These are phyloP conservation scores for Cossypha dichroa DNA, from an alignment of 2,797 vertebrate genomes.

Conservation along the genomic window DNA sequence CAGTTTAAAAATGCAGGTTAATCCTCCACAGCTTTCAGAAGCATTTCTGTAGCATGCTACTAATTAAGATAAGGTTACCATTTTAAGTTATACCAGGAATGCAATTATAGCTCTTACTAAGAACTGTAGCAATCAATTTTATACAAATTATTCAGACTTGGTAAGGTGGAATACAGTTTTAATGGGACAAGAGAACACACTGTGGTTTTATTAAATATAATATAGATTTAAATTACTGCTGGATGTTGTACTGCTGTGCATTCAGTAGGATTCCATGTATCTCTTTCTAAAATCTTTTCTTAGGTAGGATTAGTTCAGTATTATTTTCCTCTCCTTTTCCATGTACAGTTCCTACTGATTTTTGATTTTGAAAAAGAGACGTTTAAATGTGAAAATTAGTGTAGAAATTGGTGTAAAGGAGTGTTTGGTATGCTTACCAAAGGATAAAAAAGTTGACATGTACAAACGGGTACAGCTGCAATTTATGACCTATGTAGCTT, in stretches of 20 bases:
- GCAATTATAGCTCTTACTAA: conserved; percentile 80
- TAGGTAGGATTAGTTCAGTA: not conserved
- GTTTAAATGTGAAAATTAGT: not conserved
- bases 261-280: conserved; percentile 17
- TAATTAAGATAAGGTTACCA: conserved; percentile 86
- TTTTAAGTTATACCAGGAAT: conserved; percentile 81
- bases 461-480: not conserved
- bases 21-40: conserved; percentile 72
- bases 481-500: not conserved
- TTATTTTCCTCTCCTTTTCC: not conserved
- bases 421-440: not conserved
- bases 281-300: conserved; percentile 27
- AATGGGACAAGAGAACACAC: conserved; percentile 71
- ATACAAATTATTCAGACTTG: conserved; percentile 76
- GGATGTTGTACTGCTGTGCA: conserved; percentile 1
- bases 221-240: conserved; percentile 58
- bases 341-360: not conserved
- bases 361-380: conserved; percentile 14
- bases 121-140: conserved; percentile 79
- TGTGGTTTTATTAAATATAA: conserved; percentile 69
- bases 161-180: conserved; percentile 74
- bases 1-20: conserved; percentile 77
- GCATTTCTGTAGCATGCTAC: conserved; percentile 77
- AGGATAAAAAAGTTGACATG: not conserved
- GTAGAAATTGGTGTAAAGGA: not conserved